phyloP scores from a whole-genome alignment of 2,888 invertebrate species.

The Busseola fusca region DNA sequence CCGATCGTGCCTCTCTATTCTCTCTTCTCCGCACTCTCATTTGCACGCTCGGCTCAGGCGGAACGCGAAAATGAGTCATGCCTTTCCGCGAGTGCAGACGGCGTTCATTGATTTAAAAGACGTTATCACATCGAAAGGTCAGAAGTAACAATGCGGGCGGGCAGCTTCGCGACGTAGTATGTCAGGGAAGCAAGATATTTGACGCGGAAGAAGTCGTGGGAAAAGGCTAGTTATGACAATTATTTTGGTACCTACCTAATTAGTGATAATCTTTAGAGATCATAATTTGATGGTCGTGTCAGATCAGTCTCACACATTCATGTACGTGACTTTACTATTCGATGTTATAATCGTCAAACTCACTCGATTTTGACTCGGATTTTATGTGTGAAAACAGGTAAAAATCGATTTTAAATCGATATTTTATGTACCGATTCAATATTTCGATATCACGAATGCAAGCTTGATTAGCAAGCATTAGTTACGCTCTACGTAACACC shows the following conservation, averaged over 20 bases:
- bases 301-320: neutral
- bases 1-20: too few species aligned
- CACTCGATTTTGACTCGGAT: neutral
- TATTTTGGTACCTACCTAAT: neutral
- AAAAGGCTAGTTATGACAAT: neutral
- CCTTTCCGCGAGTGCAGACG: too few species aligned
- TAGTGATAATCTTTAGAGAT: slow-evolving; percentile 4
- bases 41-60: too few species aligned
- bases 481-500: slow-evolving; percentile 27
- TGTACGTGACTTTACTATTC: slow-evolving; percentile 5
- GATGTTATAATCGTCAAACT: neutral
- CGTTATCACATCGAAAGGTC: too few species aligned
- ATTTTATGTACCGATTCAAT: slow-evolving; percentile 13
- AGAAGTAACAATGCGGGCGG: too few species aligned
- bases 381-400: neutral
- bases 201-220: neutral
- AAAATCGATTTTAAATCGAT: slow-evolving; percentile 13
- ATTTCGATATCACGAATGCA: slow-evolving; percentile 20
- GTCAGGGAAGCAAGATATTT: neutral
- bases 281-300: too few species aligned
- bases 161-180: neutral
- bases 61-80: too few species aligned
- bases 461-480: slow-evolving; percentile 32
- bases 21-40: too few species aligned
- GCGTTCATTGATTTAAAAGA: too few species aligned